Evolutionary conservation across 1,140 invertebrate genomes (phyloP).

Genomic region (Bathynomus jamesi): DNA sequence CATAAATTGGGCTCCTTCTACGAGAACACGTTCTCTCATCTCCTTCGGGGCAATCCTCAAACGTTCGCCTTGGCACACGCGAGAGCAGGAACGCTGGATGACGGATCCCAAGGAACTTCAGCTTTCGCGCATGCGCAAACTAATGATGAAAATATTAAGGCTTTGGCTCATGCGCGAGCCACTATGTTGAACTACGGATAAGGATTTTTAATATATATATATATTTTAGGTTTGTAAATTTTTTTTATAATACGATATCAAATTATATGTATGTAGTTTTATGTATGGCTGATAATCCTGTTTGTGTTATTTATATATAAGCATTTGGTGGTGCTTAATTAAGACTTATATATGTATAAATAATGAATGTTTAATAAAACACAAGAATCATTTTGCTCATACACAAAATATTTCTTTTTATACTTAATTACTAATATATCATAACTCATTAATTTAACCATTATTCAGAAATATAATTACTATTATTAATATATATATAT

Average conservation of each 20-base stretch:
- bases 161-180: background rate
- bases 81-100: background rate
- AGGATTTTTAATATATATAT: background rate
- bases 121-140: background rate
- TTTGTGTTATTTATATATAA: background rate
- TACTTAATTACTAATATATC: no score
- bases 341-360: no score
- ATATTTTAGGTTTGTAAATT: background rate
- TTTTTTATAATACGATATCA: background rate
- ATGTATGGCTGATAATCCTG: background rate
- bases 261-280: background rate
- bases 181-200: background rate
- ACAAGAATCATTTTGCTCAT: no score
- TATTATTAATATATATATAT: no score
- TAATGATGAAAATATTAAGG: background rate
- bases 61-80: background rate
- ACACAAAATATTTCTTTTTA: no score
- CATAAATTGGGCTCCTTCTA: background rate
- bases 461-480: no score
- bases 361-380: no score
- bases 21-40: background rate
- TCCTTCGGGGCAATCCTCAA: background rate
- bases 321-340: no score
- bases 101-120: background rate
- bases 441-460: no score